Base-by-base conservation (phyloP, 2,797 vertebrate species). In the Macrochelys suwanniensis region DNA sequence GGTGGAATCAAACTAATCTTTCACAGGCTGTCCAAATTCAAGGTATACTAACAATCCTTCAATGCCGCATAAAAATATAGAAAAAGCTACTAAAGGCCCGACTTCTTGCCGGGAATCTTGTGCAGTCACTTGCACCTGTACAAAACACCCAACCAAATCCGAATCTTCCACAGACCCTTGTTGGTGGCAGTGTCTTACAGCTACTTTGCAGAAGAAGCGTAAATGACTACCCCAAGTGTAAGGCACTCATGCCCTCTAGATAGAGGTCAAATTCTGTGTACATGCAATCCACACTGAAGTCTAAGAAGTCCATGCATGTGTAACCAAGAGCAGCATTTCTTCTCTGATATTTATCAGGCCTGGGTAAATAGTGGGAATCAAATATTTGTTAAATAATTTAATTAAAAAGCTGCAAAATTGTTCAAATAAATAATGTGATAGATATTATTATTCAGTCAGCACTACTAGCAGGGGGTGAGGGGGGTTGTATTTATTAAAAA, bases 391-490 rank as follows among this genome's bases (percentile, higher is more conserved):
- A 47, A 16, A 76, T 47, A 47, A 76, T 28, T 15, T 28, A 76
- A 47, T 31, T 7, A 6, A 28, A 47, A 45, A 45, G 15, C 25
- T 16, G 26, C 6, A 76, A 76, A 76, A 76, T 47, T 7, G 3
- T 26, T 76, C 45, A 47, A 23, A 71, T 42, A 71, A n/a, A 12
- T 74, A 25, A 45, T 23, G 12, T 16, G 42, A 16, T 28, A 7
- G 71, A 13, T 76, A 28, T 54, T 54, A 54, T 37, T 42, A 71
- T 47, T 47, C 25, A 47, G 45, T 28, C 42, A 15, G 42, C 4
- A 28, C 25, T 15, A 7, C 42, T 26, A 12, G 9, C 3, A n/a
- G 1, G n/a, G n/a, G 9, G 5, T 9, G 16, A 9, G n/a, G 65
- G n/a, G n/a, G 9, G 7, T 42, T 47, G 45, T 76, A 76, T 13